Evolutionary conservation across 1,140 invertebrate genomes (phyloP).

Genomic region (Ceratitis capitata): DNA sequence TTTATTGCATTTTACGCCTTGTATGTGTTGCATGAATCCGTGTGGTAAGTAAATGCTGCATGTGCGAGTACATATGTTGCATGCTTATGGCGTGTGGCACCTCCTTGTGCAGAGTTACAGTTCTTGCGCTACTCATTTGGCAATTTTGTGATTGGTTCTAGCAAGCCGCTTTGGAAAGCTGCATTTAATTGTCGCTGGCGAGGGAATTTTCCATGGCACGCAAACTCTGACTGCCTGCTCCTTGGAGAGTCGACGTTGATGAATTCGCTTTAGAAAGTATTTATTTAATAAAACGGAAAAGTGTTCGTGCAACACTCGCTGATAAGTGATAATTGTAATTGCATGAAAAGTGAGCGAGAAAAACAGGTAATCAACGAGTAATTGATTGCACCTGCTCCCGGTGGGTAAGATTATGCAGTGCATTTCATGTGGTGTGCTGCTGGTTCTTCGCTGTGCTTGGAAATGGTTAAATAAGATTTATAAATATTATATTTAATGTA

Average conservation of each 20-base stretch:
- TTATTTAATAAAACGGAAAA: conserved; percentile 1
- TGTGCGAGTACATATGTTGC: not conserved
- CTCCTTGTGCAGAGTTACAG: not conserved
- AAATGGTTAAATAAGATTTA: not conserved
- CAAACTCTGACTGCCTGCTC: not conserved
- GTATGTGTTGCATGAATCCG: not conserved
- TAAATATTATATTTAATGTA: not conserved
- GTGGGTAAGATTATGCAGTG: not conserved
- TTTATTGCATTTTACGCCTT: not conserved
- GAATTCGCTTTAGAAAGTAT: not conserved
- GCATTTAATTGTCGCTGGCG: conserved; percentile 6
- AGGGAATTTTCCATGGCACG: not conserved
- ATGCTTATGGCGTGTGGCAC: not conserved
- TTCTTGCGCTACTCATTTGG: not conserved
- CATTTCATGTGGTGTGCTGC: not conserved
- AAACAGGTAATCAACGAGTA: not conserved
- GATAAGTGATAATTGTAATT: conserved; percentile 3
- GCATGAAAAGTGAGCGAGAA: not conserved
- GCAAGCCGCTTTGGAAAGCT: not conserved
- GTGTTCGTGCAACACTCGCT: conserved; percentile 8
- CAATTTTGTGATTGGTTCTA: not conserved
- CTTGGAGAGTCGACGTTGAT: not conserved
- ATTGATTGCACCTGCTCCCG: not conserved
- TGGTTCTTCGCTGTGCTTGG: not conserved
- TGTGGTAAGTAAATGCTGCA: too few species aligned